phyloP scores from a whole-genome alignment of 2,888 invertebrate genomes.

The Leptodirus hochenwartii region DNA sequence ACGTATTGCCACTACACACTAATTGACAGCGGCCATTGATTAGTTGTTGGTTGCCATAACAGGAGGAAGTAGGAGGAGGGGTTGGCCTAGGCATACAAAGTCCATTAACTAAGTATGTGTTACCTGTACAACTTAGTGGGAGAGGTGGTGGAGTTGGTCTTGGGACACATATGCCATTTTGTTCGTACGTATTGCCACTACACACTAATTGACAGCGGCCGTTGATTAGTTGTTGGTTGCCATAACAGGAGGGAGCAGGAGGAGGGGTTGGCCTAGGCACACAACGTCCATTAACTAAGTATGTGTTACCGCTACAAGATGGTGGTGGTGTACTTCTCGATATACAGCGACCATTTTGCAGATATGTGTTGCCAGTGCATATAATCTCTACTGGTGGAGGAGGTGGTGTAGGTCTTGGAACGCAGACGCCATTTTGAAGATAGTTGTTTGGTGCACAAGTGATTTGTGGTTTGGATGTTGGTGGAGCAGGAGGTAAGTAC shows the following conservation, averaged over 20 bases:
- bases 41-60: no score
- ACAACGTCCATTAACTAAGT: conserved; percentile 18
- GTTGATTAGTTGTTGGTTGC: conserved; percentile 5
- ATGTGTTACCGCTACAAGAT: conserved; percentile 5
- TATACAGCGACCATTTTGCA: conserved; percentile 6
- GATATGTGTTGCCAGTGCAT: conserved; percentile 4
- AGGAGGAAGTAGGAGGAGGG: conserved; percentile 7
- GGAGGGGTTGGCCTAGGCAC: conserved; percentile 17
- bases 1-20: conserved; percentile 1
- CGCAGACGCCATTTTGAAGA: no score
- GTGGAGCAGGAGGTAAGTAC: no score
- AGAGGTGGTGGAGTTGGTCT: conserved; percentile 19
- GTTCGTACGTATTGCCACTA: conserved; percentile 6
- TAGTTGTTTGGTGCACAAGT: no score
- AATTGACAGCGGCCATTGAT: conserved; percentile 7
- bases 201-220: conserved; percentile 9
- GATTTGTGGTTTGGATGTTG: no score
- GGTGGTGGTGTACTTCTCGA: not conserved
- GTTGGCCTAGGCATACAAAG: conserved; percentile 8
- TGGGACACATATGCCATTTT: conserved; percentile 15
- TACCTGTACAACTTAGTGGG: conserved; percentile 12
- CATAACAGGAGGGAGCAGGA: conserved; percentile 13
- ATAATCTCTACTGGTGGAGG: no score
- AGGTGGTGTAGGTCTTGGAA: conserved; percentile 1
- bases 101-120: conserved; percentile 1